phyloP scores from a whole-genome alignment of 2,113 vertebrate species.

The Ursus arctos region DNA sequence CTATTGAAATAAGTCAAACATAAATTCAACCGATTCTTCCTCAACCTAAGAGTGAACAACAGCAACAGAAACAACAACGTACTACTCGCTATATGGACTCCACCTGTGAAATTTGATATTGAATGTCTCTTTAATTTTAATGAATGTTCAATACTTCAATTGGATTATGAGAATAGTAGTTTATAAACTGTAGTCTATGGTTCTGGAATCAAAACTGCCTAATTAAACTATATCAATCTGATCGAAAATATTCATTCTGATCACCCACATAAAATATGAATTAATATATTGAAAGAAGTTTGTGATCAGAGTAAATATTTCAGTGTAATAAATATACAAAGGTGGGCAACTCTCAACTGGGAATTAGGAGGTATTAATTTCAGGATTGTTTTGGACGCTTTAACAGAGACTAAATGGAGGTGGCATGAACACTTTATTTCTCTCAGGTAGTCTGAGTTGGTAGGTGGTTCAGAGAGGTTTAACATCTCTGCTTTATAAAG shows the following conservation, averaged over 20 bases:
- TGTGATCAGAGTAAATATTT: background rate
- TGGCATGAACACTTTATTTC: background rate
- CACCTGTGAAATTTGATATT: conserved; percentile 13
- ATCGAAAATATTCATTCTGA: background rate
- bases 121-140: conserved; percentile 16
- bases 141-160: conserved; percentile 30
- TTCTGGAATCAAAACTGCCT: background rate
- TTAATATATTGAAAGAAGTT: background rate
- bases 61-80: background rate
- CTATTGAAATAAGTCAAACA: background rate
- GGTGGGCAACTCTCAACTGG: background rate
- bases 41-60: background rate
- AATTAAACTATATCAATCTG: background rate
- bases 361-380: background rate
- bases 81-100: background rate
- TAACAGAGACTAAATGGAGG: conserved; percentile 9
- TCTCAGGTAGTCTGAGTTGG: background rate
- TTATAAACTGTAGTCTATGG: background rate
- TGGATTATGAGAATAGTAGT: background rate
- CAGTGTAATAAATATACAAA: background rate
- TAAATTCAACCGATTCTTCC: conserved; percentile 34
- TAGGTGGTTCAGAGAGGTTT: background rate
- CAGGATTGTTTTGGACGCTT: background rate
- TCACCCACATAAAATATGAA: background rate
- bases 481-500: background rate